A percentile compares a stretch with the other conserved stretches of the same genome.
Evolutionary conservation across 64 coral and sea anemone species (phyloP).

Genomic region (Montipora efflorescens): DNA sequence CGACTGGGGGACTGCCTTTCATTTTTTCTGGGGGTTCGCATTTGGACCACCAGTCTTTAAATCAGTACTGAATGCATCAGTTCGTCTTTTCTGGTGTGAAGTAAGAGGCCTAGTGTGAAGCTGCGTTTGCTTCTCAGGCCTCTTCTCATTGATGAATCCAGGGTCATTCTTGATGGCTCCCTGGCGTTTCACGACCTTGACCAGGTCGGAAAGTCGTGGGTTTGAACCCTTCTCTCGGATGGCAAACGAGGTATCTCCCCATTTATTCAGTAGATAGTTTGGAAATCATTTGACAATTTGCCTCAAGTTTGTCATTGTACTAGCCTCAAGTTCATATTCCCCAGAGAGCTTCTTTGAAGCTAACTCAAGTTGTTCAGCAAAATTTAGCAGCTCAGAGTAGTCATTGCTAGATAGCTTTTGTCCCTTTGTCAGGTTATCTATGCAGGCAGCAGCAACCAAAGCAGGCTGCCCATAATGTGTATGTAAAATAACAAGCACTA

Average conservation of each 20-base stretch:
- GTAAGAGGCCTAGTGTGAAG: too few species aligned
- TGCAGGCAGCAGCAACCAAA: background rate
- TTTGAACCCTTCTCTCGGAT: background rate
- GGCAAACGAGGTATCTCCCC: slow-evolving; percentile 38
- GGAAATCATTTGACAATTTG: slow-evolving; percentile 46
- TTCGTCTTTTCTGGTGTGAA: too few species aligned
- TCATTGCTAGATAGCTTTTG: slow-evolving; percentile 28
- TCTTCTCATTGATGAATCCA: too few species aligned
- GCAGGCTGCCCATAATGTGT: slow-evolving; percentile 42
- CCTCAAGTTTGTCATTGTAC: slow-evolving; percentile 15
- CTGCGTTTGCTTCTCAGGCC: too few species aligned
- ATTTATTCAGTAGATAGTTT: slow-evolving; percentile 57
- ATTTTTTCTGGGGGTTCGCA: too few species aligned
- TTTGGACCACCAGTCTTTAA: too few species aligned
- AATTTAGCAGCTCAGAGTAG: slow-evolving; percentile 20
- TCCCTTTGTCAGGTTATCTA: slow-evolving; percentile 10
- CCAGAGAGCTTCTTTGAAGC: slow-evolving; percentile 50
- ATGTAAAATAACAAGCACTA: background rate
- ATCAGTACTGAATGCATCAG: too few species aligned
- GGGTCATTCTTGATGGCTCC: background rate
- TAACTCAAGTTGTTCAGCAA: slow-evolving; percentile 37
- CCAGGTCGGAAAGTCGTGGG: background rate
- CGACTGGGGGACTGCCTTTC: too few species aligned
- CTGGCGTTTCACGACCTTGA: background rate
- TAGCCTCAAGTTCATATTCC: slow-evolving; percentile 40